Conservation (phyloP, 2,888 invertebrate species). For the Liodrosophila aerea region DNA sequence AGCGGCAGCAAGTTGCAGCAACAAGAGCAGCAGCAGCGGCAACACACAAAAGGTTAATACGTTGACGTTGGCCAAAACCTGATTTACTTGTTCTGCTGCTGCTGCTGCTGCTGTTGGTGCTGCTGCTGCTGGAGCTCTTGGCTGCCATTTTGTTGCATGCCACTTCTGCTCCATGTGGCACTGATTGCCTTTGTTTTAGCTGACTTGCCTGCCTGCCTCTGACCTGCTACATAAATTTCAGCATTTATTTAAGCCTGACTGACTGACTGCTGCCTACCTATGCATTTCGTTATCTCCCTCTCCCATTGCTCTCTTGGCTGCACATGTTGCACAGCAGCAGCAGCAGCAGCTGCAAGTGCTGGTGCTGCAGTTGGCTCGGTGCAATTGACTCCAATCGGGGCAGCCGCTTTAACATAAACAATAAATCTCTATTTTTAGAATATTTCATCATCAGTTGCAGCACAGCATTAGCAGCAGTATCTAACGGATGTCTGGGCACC, state of each 20-base stretch:
- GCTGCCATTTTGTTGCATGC: slow-evolving; percentile 28
- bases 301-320: background rate
- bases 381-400: slow-evolving; percentile 1
- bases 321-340: slow-evolving; percentile 6
- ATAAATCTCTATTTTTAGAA: slow-evolving; percentile 4
- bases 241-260: slow-evolving; percentile 34
- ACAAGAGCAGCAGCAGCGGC: slow-evolving; percentile 5
- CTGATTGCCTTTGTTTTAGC: slow-evolving; percentile 58
- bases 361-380: background rate
- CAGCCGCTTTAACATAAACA: slow-evolving; percentile 2
- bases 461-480: background rate
- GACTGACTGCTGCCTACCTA: background rate
- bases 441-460: background rate
- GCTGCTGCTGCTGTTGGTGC: slow-evolving; percentile 28
- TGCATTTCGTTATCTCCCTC: background rate
- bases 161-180: slow-evolving; percentile 40
- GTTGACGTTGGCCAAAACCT: slow-evolving; percentile 66
- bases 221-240: slow-evolving; percentile 38
- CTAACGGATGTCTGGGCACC: slow-evolving; percentile 1
- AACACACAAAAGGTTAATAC: slow-evolving; percentile 64
- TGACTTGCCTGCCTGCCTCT: no score
- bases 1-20: slow-evolving; percentile 12
- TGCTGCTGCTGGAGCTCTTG: slow-evolving; percentile 23
- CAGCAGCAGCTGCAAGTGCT: background rate
- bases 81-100: slow-evolving; percentile 67